Evolutionary conservation across 1,140 invertebrate genomes (phyloP).

Genomic region (Ylistrum balloti): DNA sequence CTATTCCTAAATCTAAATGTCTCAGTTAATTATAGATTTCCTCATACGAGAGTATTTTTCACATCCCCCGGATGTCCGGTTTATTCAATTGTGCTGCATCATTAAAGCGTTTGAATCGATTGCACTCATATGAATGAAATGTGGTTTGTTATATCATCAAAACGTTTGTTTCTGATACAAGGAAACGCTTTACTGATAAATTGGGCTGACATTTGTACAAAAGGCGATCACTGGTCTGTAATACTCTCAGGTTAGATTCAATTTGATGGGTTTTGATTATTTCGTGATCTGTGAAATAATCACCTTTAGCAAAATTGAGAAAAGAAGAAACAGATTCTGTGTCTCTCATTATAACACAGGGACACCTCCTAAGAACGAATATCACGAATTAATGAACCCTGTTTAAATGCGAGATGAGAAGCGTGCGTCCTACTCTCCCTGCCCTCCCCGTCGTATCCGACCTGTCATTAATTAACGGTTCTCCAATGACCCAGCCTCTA

Average conservation of each 20-base stretch:
- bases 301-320: slow-evolving; percentile 33
- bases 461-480: slow-evolving; percentile 17
- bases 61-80: neutral
- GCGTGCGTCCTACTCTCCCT: neutral
- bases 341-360: slow-evolving; percentile 31
- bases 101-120: slow-evolving; percentile 8
- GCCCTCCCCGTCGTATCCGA: neutral
- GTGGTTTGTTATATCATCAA: slow-evolving; percentile 28
- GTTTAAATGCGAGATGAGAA: neutral
- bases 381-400: slow-evolving; percentile 6
- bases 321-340: slow-evolving; percentile 27
- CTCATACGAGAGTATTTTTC: neutral
- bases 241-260: neutral
- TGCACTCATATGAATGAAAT: slow-evolving; percentile 8
- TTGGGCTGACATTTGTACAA: slow-evolving; percentile 26
- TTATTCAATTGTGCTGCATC: slow-evolving; percentile 1
- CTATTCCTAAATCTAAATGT: neutral
- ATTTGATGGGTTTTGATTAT: slow-evolving; percentile 8
- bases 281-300: slow-evolving; percentile 35
- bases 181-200: slow-evolving; percentile 21
- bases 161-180: slow-evolving; percentile 34
- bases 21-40: neutral
- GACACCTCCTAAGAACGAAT: slow-evolving; percentile 32
- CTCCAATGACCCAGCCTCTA: neutral
- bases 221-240: neutral